Conservation (phyloP, 2,797 vertebrate genomes). For the Choloepus didactylus region DNA sequence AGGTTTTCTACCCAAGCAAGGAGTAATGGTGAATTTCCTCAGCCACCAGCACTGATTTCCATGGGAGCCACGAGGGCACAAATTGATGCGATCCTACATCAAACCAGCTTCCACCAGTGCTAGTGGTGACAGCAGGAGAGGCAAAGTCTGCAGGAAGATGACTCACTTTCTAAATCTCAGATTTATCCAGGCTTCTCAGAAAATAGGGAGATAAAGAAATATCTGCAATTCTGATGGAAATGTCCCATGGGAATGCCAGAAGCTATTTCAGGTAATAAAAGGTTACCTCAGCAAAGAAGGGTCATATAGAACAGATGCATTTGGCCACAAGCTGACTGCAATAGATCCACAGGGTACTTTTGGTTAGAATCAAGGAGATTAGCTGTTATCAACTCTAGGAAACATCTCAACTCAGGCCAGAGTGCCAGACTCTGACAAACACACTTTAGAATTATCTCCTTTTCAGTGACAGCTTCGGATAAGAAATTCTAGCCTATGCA, state of each 20-base stretch:
- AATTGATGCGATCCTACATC: not conserved
- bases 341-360: not conserved
- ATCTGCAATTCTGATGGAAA: not conserved
- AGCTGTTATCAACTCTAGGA: constrained; percentile 5
- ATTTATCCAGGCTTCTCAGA: not conserved
- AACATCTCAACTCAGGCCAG: not conserved
- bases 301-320: constrained; percentile 57
- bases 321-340: constrained; percentile 16
- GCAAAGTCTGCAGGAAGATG: not conserved
- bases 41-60: not conserved
- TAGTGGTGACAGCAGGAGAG: not conserved
- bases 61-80: not conserved
- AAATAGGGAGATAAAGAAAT: constrained; percentile 59
- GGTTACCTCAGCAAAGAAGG: constrained; percentile 3
- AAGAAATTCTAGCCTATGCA: not conserved
- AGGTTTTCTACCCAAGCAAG: not conserved
- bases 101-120: not conserved
- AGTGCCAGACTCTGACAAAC: not conserved
- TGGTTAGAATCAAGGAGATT: not conserved
- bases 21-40: not conserved
- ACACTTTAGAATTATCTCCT: constrained; percentile 24
- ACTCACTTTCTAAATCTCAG: constrained; percentile 50
- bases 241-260: constrained; percentile 33
- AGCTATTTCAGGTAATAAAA: constrained; percentile 48
- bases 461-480: not conserved